Percentiles rank a stretch among this genome's conserved stretches.
Conservation (phyloP, 2,888 invertebrate species). For the Halictus ligatus region DNA sequence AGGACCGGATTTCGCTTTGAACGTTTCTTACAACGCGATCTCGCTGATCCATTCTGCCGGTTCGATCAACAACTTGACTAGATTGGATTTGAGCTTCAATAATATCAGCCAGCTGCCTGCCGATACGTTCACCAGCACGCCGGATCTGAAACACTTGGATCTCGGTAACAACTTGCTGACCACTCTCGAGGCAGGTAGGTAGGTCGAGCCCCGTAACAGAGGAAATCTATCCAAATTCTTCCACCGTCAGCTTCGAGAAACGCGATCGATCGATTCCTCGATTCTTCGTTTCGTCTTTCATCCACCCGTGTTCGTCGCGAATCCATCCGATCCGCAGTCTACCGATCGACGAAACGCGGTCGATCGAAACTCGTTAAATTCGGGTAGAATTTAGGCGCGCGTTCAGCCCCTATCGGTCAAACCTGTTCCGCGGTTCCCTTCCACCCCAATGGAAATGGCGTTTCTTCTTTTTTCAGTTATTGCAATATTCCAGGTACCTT, state of each 20-base stretch:
- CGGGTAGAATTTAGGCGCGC: neutral
- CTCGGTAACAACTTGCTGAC: slow-evolving; percentile 92
- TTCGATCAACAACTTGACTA: slow-evolving; percentile 89
- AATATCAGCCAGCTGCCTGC: slow-evolving; percentile 89
- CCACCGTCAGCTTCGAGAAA: neutral
- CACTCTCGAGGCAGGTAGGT: slow-evolving; percentile 90
- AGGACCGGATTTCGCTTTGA: slow-evolving; percentile 88
- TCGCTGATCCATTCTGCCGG: slow-evolving; percentile 86
- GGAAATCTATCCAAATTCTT: neutral
- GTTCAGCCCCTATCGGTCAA: neutral
- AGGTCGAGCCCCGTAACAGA: neutral
- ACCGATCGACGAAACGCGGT: too few relatives aligned
- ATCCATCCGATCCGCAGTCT: too few relatives aligned
- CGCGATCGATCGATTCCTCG: too few relatives aligned
- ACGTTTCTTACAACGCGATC: slow-evolving; percentile 92
- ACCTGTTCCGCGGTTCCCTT: slow-evolving; percentile 8
- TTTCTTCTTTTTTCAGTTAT: slow-evolving; percentile 7
- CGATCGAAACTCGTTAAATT: too few relatives aligned
- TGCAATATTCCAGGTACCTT: slow-evolving; percentile 87
- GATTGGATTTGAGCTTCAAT: slow-evolving; percentile 94
- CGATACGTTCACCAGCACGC: slow-evolving; percentile 89
- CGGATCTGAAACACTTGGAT: slow-evolving; percentile 92
- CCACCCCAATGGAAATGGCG: neutral
- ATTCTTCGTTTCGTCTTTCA: too few relatives aligned
- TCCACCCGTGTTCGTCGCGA: too few relatives aligned